Percentiles rank a stretch among this genome's conserved stretches.
Conservation (phyloP, 2,888 invertebrate species). For the Microplitis deprimator region DNA sequence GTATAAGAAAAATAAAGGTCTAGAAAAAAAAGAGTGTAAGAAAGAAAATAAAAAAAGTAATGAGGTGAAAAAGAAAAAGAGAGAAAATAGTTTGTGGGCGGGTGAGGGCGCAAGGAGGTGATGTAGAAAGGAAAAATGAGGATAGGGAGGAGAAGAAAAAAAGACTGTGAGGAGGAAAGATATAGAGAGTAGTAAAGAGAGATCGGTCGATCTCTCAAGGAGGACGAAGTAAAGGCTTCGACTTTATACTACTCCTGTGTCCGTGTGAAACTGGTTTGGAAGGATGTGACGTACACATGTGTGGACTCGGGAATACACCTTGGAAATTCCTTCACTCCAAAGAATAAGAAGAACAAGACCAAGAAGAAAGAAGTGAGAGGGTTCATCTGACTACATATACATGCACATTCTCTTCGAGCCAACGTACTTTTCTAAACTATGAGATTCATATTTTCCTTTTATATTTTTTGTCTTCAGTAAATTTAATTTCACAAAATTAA, state of each 20-base stretch:
- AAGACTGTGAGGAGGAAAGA: slow-evolving; percentile 35
- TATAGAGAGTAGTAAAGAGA: slow-evolving; percentile 39
- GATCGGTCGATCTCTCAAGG: slow-evolving; percentile 57
- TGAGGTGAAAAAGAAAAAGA: slow-evolving; percentile 27
- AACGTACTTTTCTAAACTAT: slow-evolving; percentile 16
- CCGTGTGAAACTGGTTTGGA: slow-evolving; percentile 68
- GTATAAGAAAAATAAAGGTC: slow-evolving; percentile 1
- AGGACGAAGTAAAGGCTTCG: slow-evolving; percentile 56
- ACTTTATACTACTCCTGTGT: slow-evolving; percentile 53
- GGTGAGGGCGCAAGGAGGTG: slow-evolving; percentile 14
- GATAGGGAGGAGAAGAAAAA: slow-evolving; percentile 41
- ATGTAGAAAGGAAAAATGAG: slow-evolving; percentile 39
- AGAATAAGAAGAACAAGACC: slow-evolving; percentile 41
- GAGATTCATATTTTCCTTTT: neutral
- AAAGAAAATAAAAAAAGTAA: slow-evolving; percentile 8
- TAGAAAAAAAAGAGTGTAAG: neutral
- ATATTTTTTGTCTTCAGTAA: neutral
- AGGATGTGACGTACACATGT: slow-evolving; percentile 64
- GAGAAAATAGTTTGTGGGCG: slow-evolving; percentile 28
- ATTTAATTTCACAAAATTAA: slow-evolving; percentile 8
- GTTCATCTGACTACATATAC: slow-evolving; percentile 45
- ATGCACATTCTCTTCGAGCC: slow-evolving; percentile 43
- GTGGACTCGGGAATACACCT: slow-evolving; percentile 55
- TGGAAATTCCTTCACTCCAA: slow-evolving; percentile 58
- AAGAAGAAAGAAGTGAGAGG: slow-evolving; percentile 39